Conservation (phyloP, 92 coral and sea anemone genomes). For the Phenganax subtilis region DNA sequence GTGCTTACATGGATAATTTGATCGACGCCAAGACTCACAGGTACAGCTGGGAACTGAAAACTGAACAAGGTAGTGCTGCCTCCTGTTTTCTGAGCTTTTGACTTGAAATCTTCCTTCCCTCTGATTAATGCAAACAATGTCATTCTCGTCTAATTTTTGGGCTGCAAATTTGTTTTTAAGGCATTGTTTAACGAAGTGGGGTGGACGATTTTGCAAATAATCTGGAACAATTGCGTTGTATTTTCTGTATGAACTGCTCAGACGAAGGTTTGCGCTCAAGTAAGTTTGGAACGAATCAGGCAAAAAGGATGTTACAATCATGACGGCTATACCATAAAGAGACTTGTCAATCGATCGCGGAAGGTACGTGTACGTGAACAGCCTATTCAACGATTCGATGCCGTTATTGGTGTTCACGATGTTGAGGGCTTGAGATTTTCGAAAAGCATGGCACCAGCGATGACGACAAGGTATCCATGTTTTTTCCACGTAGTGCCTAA, state of each 20-base stretch:
- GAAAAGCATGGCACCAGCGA: constrained; percentile 19
- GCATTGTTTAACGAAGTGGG: constrained; percentile 43
- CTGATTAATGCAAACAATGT: constrained; percentile 1
- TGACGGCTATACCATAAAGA: constrained; percentile 39
- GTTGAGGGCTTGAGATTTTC: constrained; percentile 6
- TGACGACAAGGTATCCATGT: constrained; percentile 39
- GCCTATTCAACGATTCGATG: constrained; percentile 42
- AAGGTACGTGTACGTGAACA: constrained; percentile 49
- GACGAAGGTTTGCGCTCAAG: constrained; percentile 42
- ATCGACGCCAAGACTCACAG: constrained; percentile 14
- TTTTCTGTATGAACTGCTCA: constrained; percentile 48
- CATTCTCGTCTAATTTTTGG: constrained; percentile 6
- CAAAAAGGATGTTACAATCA: constrained; percentile 40
- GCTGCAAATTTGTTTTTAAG: constrained; percentile 13
- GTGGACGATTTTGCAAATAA: constrained; percentile 48
- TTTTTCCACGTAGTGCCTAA: constrained; percentile 47
- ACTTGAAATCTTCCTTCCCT: background rate
- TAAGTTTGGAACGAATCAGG: constrained; percentile 1
- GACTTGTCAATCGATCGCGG: constrained; percentile 35
- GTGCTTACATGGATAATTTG: constrained; percentile 48
- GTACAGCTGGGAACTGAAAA: constrained; percentile 5
- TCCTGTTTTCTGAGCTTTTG: background rate
- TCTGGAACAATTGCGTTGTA: constrained; percentile 30
- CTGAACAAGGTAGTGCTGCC: background rate
- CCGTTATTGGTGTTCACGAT: constrained; percentile 53